Percentiles rank a stretch among this genome's conserved stretches.
Conservation (phyloP, 2,797 vertebrate genomes). For the Poecile montanus region DNA sequence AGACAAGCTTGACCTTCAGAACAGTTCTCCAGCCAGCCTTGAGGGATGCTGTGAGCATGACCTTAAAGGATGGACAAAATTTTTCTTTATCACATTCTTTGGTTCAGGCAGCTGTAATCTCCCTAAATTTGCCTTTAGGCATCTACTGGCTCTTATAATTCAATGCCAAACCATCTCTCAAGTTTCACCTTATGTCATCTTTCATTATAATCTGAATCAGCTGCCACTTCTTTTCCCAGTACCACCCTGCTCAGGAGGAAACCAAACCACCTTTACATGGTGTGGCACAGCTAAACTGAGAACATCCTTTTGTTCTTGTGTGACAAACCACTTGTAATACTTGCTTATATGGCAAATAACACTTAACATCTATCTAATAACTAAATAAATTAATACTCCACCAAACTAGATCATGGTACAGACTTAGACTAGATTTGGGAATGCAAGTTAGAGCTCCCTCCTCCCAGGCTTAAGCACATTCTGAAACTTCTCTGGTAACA, state of each 20-base stretch:
- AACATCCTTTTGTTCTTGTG: neutral
- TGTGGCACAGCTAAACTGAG: neutral
- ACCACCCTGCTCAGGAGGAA: neutral
- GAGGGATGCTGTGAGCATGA: neutral
- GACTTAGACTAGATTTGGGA: neutral
- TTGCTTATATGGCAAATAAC: neutral
- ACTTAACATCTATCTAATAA: neutral
- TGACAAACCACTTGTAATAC: neutral
- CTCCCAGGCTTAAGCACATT: neutral
- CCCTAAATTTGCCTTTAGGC: neutral
- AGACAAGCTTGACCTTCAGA: constrained; percentile 12
- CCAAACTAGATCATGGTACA: neutral
- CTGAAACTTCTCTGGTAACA: neutral
- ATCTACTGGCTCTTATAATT: neutral
- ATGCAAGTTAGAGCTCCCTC: neutral
- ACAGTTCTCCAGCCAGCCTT: neutral
- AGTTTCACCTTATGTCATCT: constrained; percentile 2
- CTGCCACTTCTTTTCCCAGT: neutral
- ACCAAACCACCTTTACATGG: neutral
- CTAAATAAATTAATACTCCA: neutral
- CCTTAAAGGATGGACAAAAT: neutral
- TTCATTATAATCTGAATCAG: neutral
- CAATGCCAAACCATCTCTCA: neutral
- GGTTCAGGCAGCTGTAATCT: neutral
- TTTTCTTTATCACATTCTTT: constrained; percentile 7